These are phyloP conservation scores for Erynnis tages DNA, from an alignment of 2,888 invertebrate species.

Conservation along the genomic window DNA sequence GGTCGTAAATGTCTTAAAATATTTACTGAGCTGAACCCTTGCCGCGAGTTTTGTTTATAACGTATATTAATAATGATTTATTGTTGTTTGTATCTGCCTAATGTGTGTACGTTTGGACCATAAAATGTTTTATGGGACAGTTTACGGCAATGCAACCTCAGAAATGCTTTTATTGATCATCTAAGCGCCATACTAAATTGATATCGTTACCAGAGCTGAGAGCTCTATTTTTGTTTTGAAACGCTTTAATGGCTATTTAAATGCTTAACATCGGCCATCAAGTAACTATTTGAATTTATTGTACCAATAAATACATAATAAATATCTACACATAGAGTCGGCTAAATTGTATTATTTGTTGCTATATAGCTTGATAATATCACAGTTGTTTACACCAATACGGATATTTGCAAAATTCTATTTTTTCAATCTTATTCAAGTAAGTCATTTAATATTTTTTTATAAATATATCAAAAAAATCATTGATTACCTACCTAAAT, in stretches of 20 bases:
- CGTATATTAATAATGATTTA: slow-evolving; percentile 72
- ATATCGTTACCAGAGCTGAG: slow-evolving; percentile 47
- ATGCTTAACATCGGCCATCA: slow-evolving; percentile 10
- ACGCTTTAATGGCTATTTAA: slow-evolving; percentile 7
- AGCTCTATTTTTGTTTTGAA: slow-evolving; percentile 26
- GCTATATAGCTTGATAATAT: background rate
- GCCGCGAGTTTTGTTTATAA: slow-evolving; percentile 64
- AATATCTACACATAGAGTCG: background rate
- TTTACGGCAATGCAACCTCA: slow-evolving; percentile 66
- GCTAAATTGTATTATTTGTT: background rate
- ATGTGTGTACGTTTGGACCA: slow-evolving; percentile 72
- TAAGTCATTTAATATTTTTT: no score
- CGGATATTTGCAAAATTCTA: no score
- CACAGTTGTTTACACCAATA: no score
- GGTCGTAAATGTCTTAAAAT: slow-evolving; percentile 67
- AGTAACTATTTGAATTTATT: slow-evolving; percentile 7
- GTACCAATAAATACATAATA: background rate
- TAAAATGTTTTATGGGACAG: slow-evolving; percentile 74
- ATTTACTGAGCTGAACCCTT: slow-evolving; percentile 66
- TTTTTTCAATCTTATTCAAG: no score
- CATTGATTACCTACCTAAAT: no score
- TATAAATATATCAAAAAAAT: no score
- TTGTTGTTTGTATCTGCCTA: slow-evolving; percentile 68
- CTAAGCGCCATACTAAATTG: slow-evolving; percentile 61
- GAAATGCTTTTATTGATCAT: slow-evolving; percentile 71